Base-by-base conservation (phyloP, 2,888 invertebrate species). In the Ecliptopera silaceata region DNA sequence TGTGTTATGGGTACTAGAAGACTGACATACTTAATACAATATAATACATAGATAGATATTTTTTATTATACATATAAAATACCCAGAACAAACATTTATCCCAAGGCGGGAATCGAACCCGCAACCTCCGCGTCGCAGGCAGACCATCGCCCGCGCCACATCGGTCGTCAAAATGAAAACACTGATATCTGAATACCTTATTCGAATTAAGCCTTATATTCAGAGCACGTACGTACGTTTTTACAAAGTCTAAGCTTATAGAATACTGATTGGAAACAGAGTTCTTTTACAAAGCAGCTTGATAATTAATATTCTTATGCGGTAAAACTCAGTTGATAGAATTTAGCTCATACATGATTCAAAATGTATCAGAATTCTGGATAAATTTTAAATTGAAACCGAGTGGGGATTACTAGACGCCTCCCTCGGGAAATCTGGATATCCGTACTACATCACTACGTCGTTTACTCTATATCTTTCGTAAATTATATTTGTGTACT, bases 341-440 rank as follows among this genome's bases (percentile, higher is more conserved):
- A 56, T 52, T 17, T 53, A 42, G 26, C 5, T 26, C n/a, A 26
- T 44, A 58, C 38, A 18, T 63, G 53, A 68, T 67, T 65, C 66
- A 64, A 69, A 69, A 67, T 53, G 64, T 63, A 67, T 60, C 49
- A 51, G 63, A 69, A 75, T 70, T 67, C 66, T 67, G 70, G 70
- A 71, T 74, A 68, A 65, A 73, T 77, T 74, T 75, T 70, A 72
- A 75, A 79, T 77, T 74, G 71, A 71, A 70, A 69, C 50, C 48
- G 64, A 68, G 70, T 70, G 74, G 72, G 72, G 72, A 75, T 78
- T 76, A 71, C 68, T 17, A 26, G 20, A 36, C 46, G 52, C 54
- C 59, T 62, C 79, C 64, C 75, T 3, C 10, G 75, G 77, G 80
- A 79, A 81, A 80, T 81, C 72, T 72, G 64, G 67, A 67, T 65